A percentile compares a stretch with the other conserved stretches of the same genome.
phyloP scores from a whole-genome alignment of 1,140 invertebrate species.

The Danaus plexippus region DNA sequence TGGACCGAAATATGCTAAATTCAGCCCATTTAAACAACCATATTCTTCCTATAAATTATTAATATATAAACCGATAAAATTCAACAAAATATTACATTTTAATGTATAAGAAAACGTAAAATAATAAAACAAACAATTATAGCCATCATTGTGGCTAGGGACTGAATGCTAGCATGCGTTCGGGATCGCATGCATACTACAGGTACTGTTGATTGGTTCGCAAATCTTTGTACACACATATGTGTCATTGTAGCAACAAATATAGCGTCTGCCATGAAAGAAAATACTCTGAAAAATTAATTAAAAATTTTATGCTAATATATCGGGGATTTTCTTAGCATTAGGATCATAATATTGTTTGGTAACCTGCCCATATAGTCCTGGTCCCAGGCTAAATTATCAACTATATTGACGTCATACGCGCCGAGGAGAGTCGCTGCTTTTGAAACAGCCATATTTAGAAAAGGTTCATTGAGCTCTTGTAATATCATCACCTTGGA shows the following conservation, averaged over 20 bases:
- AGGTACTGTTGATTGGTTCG: slow-evolving; percentile 39
- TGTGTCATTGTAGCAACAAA: slow-evolving; percentile 49
- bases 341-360: background rate
- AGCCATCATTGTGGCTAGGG: slow-evolving; percentile 48
- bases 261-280: slow-evolving; percentile 49
- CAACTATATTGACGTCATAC: slow-evolving; percentile 38
- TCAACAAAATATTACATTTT: slow-evolving; percentile 5
- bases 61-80: background rate
- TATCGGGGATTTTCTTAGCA: background rate
- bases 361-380: slow-evolving; percentile 49
- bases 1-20: slow-evolving; percentile 42
- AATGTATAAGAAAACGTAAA: background rate
- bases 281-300: slow-evolving; percentile 41
- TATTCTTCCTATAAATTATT: slow-evolving; percentile 47
- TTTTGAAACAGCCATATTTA: slow-evolving; percentile 56
- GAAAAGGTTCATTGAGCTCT: slow-evolving; percentile 50
- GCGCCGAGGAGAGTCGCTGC: slow-evolving; percentile 47
- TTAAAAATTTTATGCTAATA: background rate
- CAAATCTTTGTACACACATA: slow-evolving; percentile 43
- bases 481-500: slow-evolving; percentile 52
- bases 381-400: slow-evolving; percentile 43
- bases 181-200: slow-evolving; percentile 52
- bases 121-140: slow-evolving; percentile 33
- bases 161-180: slow-evolving; percentile 48
- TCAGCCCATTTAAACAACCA: slow-evolving; percentile 35